phyloP scores from a whole-genome alignment of 2,797 vertebrate genomes.

The Hoplostethus mediterraneus region DNA sequence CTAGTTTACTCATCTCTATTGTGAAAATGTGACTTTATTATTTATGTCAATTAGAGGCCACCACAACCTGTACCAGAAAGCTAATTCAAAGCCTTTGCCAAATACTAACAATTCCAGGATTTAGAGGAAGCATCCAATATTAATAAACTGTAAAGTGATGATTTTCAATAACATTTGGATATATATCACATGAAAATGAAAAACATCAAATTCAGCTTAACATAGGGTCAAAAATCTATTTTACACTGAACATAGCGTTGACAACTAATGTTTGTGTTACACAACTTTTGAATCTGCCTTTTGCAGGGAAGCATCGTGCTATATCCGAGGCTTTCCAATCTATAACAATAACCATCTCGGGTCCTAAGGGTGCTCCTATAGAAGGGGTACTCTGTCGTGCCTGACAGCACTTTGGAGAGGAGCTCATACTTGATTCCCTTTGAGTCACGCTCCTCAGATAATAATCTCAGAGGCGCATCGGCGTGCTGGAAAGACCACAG shows the following conservation, averaged over 20 bases:
- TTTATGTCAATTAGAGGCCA: too few species aligned
- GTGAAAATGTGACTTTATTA: too few species aligned
- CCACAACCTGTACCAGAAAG: too few species aligned
- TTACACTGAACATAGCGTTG: too few species aligned
- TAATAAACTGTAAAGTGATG: neutral
- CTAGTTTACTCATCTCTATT: too few species aligned
- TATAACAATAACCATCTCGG: neutral
- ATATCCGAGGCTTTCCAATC: conserved; percentile 24
- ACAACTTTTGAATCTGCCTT: neutral
- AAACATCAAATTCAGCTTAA: too few species aligned
- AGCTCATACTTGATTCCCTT: conserved; percentile 39
- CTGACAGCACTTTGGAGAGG: neutral
- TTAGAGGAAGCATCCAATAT: too few species aligned
- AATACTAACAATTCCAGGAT: neutral
- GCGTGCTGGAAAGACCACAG: conserved; percentile 31
- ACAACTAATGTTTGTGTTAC: neutral
- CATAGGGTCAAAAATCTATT: too few species aligned
- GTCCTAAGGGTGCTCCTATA: conserved; percentile 24
- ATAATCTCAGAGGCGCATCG: neutral
- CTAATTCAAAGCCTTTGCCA: too few species aligned
- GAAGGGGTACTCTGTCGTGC: conserved; percentile 19
- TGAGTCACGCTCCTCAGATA: conserved; percentile 15
- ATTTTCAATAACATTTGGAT: neutral
- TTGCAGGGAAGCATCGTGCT: neutral
- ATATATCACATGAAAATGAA: neutral